Evolutionary conservation across 2,888 invertebrate species (phyloP), one percentile per base, ranked within the genome.

Genomic region (Chymomyza procnemis): DNA sequence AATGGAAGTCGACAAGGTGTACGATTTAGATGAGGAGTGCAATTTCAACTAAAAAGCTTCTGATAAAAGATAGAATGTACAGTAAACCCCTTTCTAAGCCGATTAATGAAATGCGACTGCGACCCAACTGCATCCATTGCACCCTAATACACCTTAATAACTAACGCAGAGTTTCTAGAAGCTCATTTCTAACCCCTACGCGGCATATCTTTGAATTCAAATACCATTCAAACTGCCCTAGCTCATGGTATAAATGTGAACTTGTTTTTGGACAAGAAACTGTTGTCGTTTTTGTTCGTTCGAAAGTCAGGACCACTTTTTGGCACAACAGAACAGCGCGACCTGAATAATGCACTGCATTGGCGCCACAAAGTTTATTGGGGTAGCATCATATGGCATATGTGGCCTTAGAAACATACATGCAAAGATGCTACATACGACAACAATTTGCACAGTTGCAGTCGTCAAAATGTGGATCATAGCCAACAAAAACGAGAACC

Each of bases 211-310:
- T 1, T 1, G 8, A 26, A 26, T 26, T 26, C 26, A 4, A 1
- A 6, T 1, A 26, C 26, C 8, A 3, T 6, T 26, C 26, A 26
- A 26, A 26, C 26, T 26, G 26, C 26, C 26, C 26, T 26, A 4
- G 26, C 8, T 26, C 8, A 26, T 26, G 8, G 26, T 6, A 4
- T 26, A 41, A 12, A 12, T 41, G 12, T 12, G 12, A 0, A 41
- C 34, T 41, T 41, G 34, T 12, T 74, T 69, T 73, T 69, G 64
- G 61, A 63, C 46, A 63, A 52, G 46, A 64, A 70, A 67, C 70
- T 69, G 18, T 18, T 54, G 64, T 55, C 26, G 47, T 54, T 56
- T 74, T 74, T 47, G 57, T 58, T 48, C 64, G 34, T 57, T 48
- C 47, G 14, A 26, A 26, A 26, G 30, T 12, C 34, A 41, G 12